Evolutionary conservation across 2,888 invertebrate genomes (phyloP).

Genomic region (Clepsis dumicolana): DNA sequence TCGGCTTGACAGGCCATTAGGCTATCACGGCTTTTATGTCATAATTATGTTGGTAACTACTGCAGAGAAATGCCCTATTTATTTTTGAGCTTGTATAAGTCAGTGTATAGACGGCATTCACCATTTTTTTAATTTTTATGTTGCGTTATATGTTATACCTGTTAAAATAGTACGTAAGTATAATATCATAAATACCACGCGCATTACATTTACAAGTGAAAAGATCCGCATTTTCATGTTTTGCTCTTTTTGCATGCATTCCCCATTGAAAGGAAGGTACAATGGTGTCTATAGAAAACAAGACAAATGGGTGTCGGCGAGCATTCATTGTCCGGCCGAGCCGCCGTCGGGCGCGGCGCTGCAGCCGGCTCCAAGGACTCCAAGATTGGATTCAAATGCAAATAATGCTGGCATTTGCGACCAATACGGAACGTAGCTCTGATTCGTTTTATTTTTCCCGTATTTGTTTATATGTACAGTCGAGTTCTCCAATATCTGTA

Average conservation of each 20-base stretch:
- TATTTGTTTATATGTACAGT: too few species aligned
- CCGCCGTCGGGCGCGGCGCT: not conserved
- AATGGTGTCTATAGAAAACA: not conserved
- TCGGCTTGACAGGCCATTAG: too few species aligned
- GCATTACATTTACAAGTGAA: not conserved
- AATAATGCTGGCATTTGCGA: slow-evolving; percentile 4
- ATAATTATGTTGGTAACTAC: too few species aligned
- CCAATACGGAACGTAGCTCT: not conserved
- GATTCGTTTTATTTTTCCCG: not conserved
- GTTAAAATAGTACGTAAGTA: not conserved
- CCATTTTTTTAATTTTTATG: too few species aligned
- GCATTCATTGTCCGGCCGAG: not conserved
- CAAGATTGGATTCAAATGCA: slow-evolving; percentile 6
- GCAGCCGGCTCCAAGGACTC: not conserved
- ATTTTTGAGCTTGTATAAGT: too few species aligned
- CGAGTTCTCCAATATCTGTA: too few species aligned
- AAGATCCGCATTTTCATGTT: not conserved
- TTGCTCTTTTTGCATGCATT: slow-evolving; percentile 2
- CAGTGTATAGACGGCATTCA: too few species aligned
- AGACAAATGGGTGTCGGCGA: not conserved
- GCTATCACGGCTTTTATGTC: too few species aligned
- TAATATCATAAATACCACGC: not conserved
- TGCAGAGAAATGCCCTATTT: too few species aligned
- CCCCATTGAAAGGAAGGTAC: not conserved
- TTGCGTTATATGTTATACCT: too few species aligned